Base-by-base conservation (phyloP, 1,140 invertebrate genomes). In the Eurosta solidaginis region DNA sequence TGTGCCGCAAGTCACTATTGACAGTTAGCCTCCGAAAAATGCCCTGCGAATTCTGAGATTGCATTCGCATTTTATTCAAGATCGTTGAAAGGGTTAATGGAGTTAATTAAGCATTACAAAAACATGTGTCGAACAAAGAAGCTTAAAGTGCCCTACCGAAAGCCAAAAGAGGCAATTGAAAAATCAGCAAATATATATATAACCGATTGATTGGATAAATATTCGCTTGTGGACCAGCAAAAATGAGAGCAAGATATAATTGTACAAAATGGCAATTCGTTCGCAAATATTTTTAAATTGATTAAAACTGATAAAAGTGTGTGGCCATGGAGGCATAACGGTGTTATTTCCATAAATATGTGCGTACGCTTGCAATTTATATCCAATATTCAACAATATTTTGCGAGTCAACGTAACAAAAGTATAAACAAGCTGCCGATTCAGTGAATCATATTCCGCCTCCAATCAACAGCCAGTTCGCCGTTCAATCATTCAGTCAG, bases 41-140 rank as follows among this genome's bases (percentile, higher is more conserved):
- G 54, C 59, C 17, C 49, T 54, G 33, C 33, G 12, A 17, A n/a
- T 0, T 22, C 59, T 68, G 59, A 68, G 33, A 68, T 68, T 42
- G 7, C 59, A 20, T 9, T 40, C 27, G 59, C 52, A 59, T 33
- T 3, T 29, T 1, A 6, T 29, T 4, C 50, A 54, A 68, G 33
- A 68, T 68, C 59, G 59, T n/a, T 68, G 33, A 68, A 68, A 68
- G 59, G 59, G 59, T 68, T 68, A 68, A 68, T 68, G 29, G 59
- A 68, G 59, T 68, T 68, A 68, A 68, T 68, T 68, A 68, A 68
- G 59, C 59, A 68, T 68, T 40, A 36, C 59, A n/a, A 68, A n/a
- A 68, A 68, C 59, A 68, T 68, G 59, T 68, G 59, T 68, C 59
- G 59, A 68, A 20, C 22, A 68, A 68, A 29, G 33, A 40, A 10